phyloP scores from a whole-genome alignment of 2,888 invertebrate species.

The Chouioia cunea region DNA sequence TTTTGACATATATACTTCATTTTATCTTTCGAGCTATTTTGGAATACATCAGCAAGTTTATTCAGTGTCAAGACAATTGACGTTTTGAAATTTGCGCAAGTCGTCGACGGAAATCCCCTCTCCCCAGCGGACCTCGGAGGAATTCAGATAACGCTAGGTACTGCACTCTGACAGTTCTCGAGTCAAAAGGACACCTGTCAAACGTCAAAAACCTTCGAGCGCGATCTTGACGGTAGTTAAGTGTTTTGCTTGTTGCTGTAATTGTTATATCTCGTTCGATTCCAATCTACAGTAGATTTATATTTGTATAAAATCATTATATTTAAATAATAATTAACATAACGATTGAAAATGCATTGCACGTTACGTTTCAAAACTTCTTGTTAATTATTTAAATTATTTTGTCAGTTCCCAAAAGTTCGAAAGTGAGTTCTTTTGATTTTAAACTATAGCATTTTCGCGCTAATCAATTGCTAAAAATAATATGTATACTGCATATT shows the following conservation, averaged over 20 bases:
- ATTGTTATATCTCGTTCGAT: background rate
- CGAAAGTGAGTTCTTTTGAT: background rate
- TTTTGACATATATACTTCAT: background rate
- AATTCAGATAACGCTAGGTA: conserved; percentile 47
- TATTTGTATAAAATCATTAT: too few relatives aligned
- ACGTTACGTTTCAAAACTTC: too few relatives aligned
- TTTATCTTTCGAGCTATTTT: background rate
- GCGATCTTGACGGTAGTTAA: background rate
- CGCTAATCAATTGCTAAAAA: conserved; percentile 11
- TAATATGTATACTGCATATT: conserved; percentile 2
- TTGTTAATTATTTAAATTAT: too few relatives aligned
- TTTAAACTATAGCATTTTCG: conserved; percentile 10
- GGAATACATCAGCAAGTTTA: conserved; percentile 4
- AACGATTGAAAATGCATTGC: too few relatives aligned
- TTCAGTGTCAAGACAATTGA: background rate
- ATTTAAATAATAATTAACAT: too few relatives aligned
- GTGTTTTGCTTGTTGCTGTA: background rate
- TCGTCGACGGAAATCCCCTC: conserved; percentile 18
- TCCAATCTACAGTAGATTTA: too few relatives aligned
- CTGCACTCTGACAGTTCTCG: conserved; percentile 45
- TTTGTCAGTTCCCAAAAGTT: background rate
- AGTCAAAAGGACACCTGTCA: conserved; percentile 43
- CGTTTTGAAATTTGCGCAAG: conserved; percentile 31
- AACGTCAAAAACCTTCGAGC: conserved; percentile 8
- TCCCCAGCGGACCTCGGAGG: conserved; percentile 40